Evolutionary conservation across 2,797 vertebrate genomes (phyloP).

Genomic region (Syndactyla subalaris): DNA sequence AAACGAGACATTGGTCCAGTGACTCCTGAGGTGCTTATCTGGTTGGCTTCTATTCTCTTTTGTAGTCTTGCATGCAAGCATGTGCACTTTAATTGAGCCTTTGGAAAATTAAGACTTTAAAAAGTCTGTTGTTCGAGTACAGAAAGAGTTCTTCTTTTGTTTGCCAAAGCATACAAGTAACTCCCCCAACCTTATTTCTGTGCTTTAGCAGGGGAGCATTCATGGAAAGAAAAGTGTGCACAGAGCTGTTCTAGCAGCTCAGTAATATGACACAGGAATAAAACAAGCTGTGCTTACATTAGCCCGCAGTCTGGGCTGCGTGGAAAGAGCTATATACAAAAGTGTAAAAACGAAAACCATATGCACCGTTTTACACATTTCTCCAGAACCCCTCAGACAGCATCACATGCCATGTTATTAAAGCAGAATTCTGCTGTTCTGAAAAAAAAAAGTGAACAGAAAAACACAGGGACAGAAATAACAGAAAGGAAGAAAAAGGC

Average conservation of each 20-base stretch:
- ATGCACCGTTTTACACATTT: conserved; percentile 42
- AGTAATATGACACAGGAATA: conserved; percentile 67
- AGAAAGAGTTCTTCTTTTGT: conserved; percentile 10
- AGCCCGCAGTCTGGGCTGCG: conserved; percentile 49
- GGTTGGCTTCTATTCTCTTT: background rate
- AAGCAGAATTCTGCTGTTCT: conserved; percentile 48
- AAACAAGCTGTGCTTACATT: conserved; percentile 73
- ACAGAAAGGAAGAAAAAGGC: conserved; percentile 2
- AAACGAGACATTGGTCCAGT: background rate
- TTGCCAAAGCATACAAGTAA: conserved; percentile 21
- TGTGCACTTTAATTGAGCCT: background rate
- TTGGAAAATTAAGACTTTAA: background rate
- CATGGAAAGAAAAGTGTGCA: conserved; percentile 54
- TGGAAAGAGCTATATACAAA: conserved; percentile 66
- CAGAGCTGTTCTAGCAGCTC: conserved; percentile 15
- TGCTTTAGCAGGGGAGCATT: conserved; percentile 50
- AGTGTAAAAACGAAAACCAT: conserved; percentile 74
- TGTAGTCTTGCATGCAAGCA: background rate
- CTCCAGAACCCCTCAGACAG: conserved; percentile 54
- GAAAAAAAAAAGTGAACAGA: background rate
- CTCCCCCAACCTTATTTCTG: conserved; percentile 6
- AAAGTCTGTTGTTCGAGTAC: background rate
- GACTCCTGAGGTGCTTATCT: background rate
- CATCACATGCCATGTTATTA: conserved; percentile 50
- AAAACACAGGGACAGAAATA: conserved; percentile 18